Base-by-base conservation (phyloP, 1,140 invertebrate species). In the Drosophila funebris region DNA sequence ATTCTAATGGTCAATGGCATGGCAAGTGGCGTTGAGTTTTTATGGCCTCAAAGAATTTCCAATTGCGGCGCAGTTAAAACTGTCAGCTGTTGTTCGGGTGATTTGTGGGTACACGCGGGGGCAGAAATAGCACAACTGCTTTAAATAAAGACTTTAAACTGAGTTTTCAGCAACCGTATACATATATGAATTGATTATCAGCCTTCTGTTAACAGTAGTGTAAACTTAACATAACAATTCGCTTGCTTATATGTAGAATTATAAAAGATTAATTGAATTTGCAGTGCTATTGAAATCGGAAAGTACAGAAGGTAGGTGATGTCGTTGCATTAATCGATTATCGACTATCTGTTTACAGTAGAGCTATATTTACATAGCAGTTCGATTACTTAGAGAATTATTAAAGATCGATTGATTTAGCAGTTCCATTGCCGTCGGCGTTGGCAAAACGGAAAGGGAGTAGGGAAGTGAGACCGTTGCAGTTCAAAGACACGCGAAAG, bases 401-500 rank as follows among this genome's bases (percentile, higher is more conserved):
- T 24, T 24, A 24, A 24, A 2, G 24, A 27, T 43, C 54, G 37
- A 57, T 43, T 16, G 22, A 57, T 57, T 41, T 24, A 29, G n/a
- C 37, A 56, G 14, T 29, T 57, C 7, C n/a, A 29, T 56, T 22
- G 18, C 3, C 18, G 37, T 14, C 6, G 16, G 5, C 18, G 6
- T 22, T 4, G 5, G 3, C 9, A n/a, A 13, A 43, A 43, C 7
- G 33, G 39, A 2, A 9, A 46, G 22, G 8, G 5, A 20, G 2
- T 7, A 20, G 9, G 24, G 29, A 29, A 4, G 13, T 13, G 8
- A 3, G 6, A 33, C 7, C 52, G 3, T 4, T 6, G 27, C 36
- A 39, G 72, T 76, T 76, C 57, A 79, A 76, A 76, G 76, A 73
- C 73, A 79, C 67, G 33, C 76, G 72, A 80, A 81, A 79, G 78